Evolutionary conservation across 1,140 invertebrate genomes (phyloP), one percentile per base, ranked within the genome.

Genomic region (Delia radicum): DNA sequence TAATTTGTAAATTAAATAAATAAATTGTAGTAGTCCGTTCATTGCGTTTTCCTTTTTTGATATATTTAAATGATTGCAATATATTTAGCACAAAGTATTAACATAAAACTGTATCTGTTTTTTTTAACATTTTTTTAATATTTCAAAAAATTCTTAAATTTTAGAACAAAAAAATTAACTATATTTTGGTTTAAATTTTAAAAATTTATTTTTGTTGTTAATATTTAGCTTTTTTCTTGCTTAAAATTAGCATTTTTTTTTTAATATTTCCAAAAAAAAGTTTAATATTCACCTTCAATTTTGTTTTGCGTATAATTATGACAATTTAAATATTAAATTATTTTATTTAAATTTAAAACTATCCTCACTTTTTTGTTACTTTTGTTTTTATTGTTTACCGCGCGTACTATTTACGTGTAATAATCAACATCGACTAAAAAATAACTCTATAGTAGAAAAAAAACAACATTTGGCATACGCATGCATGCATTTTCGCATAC

Each of bases 341-440:
- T 55, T 55, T 55, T 55, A 55, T 55, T 55, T 18, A 21, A 4
- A 15, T 65, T 29, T 26, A 7, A 61, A 61, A 3, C 12, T 65
- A 10, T 65, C 13, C 1, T 65, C 61, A 15, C 26, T 65, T 65
- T 28, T 13, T 3, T 37, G 15, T 55, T 18, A 8, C 4, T 55
- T 55, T 24, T 33, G 5, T 37, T 37, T 33, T 33, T 69, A 15
- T 69, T 21, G 8, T 69, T 69, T 27, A 69, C 65, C 65, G 65
- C 65, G 65, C 65, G 65, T 69, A 24, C 29, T 69, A 69, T 69
- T 69, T 69, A 33, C 65, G 29, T 69, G 29, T 69, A 69, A 69
- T 69, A 31, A 69, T 33, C 65, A 69, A 69, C 65, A 69, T 37
- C 65, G 65, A 69, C 65, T 69, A 33, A 69, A 69, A 69, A 69